phyloP scores from a whole-genome alignment of 2,113 vertebrate genomes.

The Falcunculus frontatus region DNA sequence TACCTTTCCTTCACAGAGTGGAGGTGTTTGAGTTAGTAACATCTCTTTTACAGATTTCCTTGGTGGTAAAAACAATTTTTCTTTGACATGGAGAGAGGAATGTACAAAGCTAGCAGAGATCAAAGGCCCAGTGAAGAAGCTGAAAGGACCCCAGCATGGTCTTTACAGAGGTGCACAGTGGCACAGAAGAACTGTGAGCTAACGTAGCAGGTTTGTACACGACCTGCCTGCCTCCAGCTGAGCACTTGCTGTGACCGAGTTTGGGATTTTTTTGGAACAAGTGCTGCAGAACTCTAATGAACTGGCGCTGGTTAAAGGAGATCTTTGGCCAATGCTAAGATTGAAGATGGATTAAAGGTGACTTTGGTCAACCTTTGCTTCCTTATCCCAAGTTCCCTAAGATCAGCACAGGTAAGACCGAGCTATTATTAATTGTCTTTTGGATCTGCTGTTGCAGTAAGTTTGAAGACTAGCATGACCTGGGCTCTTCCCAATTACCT shows the following conservation, averaged over 20 bases:
- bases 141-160: neutral
- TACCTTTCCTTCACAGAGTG: neutral
- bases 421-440: neutral
- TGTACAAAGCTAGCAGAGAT: neutral
- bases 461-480: neutral
- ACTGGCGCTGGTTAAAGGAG: neutral
- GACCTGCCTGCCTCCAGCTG: neutral
- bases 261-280: neutral
- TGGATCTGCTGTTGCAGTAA: neutral
- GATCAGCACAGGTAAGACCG: neutral
- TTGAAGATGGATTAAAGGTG: neutral
- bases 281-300: neutral
- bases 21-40: neutral
- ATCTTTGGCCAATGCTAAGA: neutral
- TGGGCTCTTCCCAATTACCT: neutral
- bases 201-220: neutral
- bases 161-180: neutral
- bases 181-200: neutral
- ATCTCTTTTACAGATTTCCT: neutral
- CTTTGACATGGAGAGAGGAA: neutral
- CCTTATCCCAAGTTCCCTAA: neutral
- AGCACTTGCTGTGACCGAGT: neutral
- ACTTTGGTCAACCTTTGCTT: neutral
- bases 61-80: neutral
- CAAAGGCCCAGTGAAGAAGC: neutral